Base-by-base conservation (phyloP, 2,113 vertebrate species). In the Ceyx margarethae region DNA sequence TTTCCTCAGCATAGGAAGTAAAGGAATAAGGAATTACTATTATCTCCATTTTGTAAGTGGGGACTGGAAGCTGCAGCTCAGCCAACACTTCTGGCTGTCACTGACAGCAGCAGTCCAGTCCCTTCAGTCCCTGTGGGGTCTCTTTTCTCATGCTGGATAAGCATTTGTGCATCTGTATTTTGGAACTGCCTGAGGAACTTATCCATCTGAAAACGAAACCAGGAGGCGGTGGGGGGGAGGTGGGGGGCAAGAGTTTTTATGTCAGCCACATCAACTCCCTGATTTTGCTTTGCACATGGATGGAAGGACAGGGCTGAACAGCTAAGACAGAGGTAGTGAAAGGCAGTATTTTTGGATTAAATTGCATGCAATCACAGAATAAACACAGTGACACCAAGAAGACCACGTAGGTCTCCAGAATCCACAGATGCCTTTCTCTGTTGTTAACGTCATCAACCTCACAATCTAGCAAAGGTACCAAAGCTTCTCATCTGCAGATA, bases 121-220 rank as follows among this genome's bases (percentile, higher is more conserved):
- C 77, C 68, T 82, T 51, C 3, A 2, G 77, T 78, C 77, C 65
- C 81, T 71, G 4, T 18, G 57, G 73, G 43, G 77, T 81, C 48
- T 25, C 81, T 91, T 86, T 91, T 56, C 69, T 92, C 83, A 93
- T 1, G 40, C 89, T 91, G 81, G 57, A 90, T 90, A 77, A 93
- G 77, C 73, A 90, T 90, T 87, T 92, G 81, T 89, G 71, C 92
- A 94, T 91, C 80, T 88, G 15, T 88, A 85, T 80, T 90, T 91
- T 83, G 83, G 83, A 96, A 88, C 48, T 29, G 83, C 74, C 3
- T 74, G 86, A 90, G 61, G 60, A 90, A 81, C 22, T 90, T 86
- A 86, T 6, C 65, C 81, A 93, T 50, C 73, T 86, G 91, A 92
- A 94, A 94, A 93, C 61, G 83, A 93, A 86, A 50, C 16, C 16